These are phyloP conservation scores for Listronotus bonariensis DNA, from an alignment of 1,140 invertebrate genomes.

Conservation along the genomic window DNA sequence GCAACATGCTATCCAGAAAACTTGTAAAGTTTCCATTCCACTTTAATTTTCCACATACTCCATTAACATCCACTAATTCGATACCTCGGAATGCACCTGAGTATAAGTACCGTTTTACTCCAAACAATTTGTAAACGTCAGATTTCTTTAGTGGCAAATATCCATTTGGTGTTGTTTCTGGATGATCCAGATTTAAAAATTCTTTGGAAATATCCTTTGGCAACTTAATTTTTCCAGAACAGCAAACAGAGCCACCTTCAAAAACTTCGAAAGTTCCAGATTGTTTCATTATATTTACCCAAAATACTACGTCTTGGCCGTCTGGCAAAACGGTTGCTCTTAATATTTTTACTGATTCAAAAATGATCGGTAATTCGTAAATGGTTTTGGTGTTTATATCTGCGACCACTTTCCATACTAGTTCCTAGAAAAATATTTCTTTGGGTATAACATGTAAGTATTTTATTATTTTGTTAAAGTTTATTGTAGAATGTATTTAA, in stretches of 20 bases:
- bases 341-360: slow-evolving; percentile 87
- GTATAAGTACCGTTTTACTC: slow-evolving; percentile 93
- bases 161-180: slow-evolving; percentile 53
- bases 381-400: slow-evolving; percentile 75
- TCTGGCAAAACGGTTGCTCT: slow-evolving; percentile 89
- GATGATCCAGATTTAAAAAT: slow-evolving; percentile 58
- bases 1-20: slow-evolving; percentile 92
- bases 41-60: slow-evolving; percentile 66
- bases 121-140: slow-evolving; percentile 92
- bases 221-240: slow-evolving; percentile 73
- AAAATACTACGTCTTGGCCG: slow-evolving; percentile 78
- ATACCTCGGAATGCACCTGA: slow-evolving; percentile 84
- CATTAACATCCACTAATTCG: slow-evolving; percentile 66
- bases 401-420: slow-evolving; percentile 91
- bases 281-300: slow-evolving; percentile 84
- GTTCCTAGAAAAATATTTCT: slow-evolving; percentile 58
- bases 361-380: slow-evolving; percentile 78
- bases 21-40: slow-evolving; percentile 91
- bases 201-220: slow-evolving; percentile 67
- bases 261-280: slow-evolving; percentile 91
- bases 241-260: slow-evolving; percentile 82
- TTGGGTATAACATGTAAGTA: no score
- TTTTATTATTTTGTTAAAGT: no score
- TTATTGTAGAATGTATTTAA: no score
- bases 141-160: slow-evolving; percentile 66